These are phyloP conservation scores for Dermatophagoides farinae DNA, from an alignment of 1,140 invertebrate genomes.

Conservation along the genomic window DNA sequence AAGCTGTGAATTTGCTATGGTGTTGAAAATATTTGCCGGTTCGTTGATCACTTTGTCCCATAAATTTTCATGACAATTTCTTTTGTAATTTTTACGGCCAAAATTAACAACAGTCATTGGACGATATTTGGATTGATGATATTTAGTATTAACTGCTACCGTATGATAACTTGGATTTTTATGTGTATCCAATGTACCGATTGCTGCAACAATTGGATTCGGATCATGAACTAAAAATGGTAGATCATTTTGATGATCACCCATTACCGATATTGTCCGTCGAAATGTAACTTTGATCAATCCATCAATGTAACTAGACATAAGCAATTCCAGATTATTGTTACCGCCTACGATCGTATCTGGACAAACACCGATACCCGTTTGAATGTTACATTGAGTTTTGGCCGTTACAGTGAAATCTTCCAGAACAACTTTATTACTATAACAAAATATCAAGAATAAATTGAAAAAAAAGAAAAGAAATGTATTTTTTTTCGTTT, in stretches of 20 bases:
- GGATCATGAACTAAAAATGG: conserved; percentile 30
- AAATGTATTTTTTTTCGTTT: neutral
- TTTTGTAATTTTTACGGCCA: neutral
- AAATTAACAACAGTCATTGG: conserved; percentile 1
- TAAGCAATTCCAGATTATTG: conserved; percentile 41
- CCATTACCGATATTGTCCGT: neutral
- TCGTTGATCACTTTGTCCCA: conserved; percentile 2
- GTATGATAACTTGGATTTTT: conserved; percentile 59
- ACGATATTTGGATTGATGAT: conserved; percentile 1
- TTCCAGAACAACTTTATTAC: neutral
- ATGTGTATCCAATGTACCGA: conserved; percentile 52
- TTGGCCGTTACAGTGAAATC: neutral
- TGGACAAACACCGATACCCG: conserved; percentile 54
- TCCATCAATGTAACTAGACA: conserved; percentile 15
- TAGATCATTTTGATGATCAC: conserved; percentile 25
- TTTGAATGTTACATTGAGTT: conserved; percentile 9
- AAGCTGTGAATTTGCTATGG: neutral
- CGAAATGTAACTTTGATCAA: conserved; percentile 16
- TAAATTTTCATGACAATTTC: conserved; percentile 8
- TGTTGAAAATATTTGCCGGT: conserved; percentile 6
- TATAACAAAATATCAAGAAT: neutral
- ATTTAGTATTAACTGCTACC: conserved; percentile 2
- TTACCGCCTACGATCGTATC: conserved; percentile 51
- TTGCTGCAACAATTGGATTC: conserved; percentile 61
- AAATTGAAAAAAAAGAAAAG: conserved; percentile 7